A percentile compares a stretch with the other conserved stretches of the same genome.
These are phyloP conservation scores for Cariama cristata DNA, from an alignment of 2,113 vertebrate genomes.

Conservation along the genomic window DNA sequence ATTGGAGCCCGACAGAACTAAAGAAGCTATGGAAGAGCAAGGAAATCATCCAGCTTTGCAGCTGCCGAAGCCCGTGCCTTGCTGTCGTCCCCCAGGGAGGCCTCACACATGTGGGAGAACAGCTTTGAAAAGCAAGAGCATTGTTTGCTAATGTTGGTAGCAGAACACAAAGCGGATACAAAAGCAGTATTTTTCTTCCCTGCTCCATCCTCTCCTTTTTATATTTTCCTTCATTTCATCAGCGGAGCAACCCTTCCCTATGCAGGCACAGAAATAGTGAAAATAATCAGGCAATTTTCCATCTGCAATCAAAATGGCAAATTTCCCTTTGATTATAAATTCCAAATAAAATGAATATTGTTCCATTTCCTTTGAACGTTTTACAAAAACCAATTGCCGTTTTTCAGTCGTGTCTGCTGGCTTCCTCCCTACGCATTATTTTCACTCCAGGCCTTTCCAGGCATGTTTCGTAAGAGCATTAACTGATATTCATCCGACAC, in stretches of 20 bases:
- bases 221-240: not conserved
- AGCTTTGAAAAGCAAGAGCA: not conserved
- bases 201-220: not conserved
- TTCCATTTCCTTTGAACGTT: not conserved
- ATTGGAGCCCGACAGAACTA: not conserved
- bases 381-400: not conserved
- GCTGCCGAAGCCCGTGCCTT: not conserved
- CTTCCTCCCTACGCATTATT: not conserved
- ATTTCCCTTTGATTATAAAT: slow-evolving; percentile 2
- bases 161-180: not conserved
- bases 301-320: not conserved
- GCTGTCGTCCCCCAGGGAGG: not conserved
- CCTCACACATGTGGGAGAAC: not conserved
- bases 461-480: not conserved
- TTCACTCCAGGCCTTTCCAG: not conserved
- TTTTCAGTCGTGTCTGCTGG: not conserved
- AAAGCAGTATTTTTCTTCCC: not conserved
- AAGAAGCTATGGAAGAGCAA: not conserved
- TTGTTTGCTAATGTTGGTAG: not conserved
- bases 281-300: slow-evolving; percentile 34
- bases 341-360: not conserved
- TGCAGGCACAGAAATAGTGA: not conserved
- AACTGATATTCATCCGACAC: not conserved
- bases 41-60: not conserved
- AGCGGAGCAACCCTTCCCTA: not conserved